phyloP scores from a whole-genome alignment of 2,113 vertebrate genomes.

The Cairina moschata region DNA sequence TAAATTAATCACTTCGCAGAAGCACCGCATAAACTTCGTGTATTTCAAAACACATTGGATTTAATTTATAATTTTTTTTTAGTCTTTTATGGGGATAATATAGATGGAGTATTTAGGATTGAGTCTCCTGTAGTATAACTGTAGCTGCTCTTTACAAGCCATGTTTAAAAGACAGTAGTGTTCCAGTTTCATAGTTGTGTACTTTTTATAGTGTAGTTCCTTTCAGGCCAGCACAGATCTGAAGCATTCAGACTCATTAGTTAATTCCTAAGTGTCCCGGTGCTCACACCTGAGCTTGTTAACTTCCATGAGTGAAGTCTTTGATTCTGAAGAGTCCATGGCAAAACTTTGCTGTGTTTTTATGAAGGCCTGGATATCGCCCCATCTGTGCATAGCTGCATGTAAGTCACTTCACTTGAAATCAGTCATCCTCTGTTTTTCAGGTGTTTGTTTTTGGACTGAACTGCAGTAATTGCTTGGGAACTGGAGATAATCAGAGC shows the following conservation, averaged over 20 bases:
- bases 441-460: slow-evolving; percentile 94
- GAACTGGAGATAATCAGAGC: slow-evolving; percentile 95
- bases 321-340: not conserved
- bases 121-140: not conserved
- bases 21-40: not conserved
- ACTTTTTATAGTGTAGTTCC: not conserved
- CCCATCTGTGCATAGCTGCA: not conserved
- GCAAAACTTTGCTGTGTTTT: not conserved
- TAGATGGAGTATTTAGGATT: not conserved
- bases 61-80: not conserved
- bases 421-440: slow-evolving; percentile 16
- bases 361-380: not conserved
- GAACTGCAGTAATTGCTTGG: slow-evolving; percentile 96
- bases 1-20: not conserved
- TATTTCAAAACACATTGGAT: not conserved
- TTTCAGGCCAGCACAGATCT: not conserved
- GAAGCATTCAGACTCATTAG: not conserved
- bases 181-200: not conserved
- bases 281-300: not conserved
- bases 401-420: not conserved
- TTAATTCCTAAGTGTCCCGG: not conserved
- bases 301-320: not conserved
- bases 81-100: not conserved
- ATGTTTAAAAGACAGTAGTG: not conserved
- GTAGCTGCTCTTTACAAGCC: not conserved